Base-by-base conservation (phyloP, 1,140 invertebrate species). In the Teleopsis dalmanni region DNA sequence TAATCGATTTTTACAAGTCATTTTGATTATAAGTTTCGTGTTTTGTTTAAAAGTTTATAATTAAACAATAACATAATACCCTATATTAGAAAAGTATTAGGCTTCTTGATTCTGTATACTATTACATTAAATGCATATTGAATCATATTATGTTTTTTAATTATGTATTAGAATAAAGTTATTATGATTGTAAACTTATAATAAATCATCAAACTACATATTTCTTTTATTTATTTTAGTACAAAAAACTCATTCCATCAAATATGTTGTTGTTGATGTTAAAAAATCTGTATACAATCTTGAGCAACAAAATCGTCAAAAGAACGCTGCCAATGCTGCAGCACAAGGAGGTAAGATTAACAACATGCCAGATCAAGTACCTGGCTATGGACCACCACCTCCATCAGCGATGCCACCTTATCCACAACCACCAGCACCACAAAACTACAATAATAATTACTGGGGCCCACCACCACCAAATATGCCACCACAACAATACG, bases 221-320 rank as follows among this genome's bases (percentile, higher is more conserved):
- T 43, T 50, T 45, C 81, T 82, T 80, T 55, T 56, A 42, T 50
- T 53, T 57, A 21, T 52, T 65, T 19, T 59, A 81, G 79, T 87
- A 33, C 81, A 85, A 62, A 78, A 79, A 34, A 79, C 78, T 53
- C 86, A 89, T 60, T 80, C 81, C 43, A 80, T 90, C 8, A 81
- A 83, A 44, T 84, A 84, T 10, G 84, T 85, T 48, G 76, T 81
- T 27, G 77, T 89, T 4, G 86, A 89, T 59, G 87, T 89, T 0
- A 89, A 88, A 58, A 90, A 90, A 65, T 87, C 83, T 0, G 57
- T 85, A 6, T 82, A 81, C 25, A 83, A 82, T 65, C 73, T 79
- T 22, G 82, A 84, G 55, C 82, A 84, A 75, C 78, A 78, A 4
- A 77, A 81, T 34, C 95, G 95, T 52, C 22, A 27, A 34, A 22